These are phyloP conservation scores for Pseudomyrmex dendroicus DNA, from an alignment of 1,140 invertebrate genomes.

Conservation along the genomic window DNA sequence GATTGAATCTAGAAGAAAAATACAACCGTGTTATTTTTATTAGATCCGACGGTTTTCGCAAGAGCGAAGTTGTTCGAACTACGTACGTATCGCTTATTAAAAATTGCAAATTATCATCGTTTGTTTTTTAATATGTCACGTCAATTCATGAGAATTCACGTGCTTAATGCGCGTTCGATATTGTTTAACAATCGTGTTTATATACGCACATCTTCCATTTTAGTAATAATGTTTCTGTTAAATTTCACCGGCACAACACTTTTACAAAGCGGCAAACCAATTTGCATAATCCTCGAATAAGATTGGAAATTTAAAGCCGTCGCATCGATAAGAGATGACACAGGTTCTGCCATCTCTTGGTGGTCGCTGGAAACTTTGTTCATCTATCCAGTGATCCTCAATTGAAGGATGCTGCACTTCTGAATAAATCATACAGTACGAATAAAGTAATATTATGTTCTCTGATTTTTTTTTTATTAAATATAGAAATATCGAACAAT, in stretches of 20 bases:
- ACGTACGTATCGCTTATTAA: not conserved
- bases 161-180: no score
- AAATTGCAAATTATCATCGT: not conserved
- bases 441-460: not conserved
- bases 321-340: slow-evolving; percentile 27
- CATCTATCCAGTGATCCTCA: slow-evolving; percentile 66
- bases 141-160: no score
- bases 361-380: slow-evolving; percentile 54
- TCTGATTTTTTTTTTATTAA: not conserved
- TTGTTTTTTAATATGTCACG: not conserved
- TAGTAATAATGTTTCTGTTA: not conserved
- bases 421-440: not conserved
- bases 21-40: slow-evolving; percentile 43
- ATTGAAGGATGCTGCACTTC: slow-evolving; percentile 20
- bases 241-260: not conserved
- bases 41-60: slow-evolving; percentile 25
- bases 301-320: slow-evolving; percentile 49
- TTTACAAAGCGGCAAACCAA: slow-evolving; percentile 32
- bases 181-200: not conserved
- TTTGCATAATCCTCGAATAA: slow-evolving; percentile 59
- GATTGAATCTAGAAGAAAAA: slow-evolving; percentile 61
- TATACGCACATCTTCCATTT: not conserved
- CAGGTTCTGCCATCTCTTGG: slow-evolving; percentile 75
- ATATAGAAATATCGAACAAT: not conserved
- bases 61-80: not conserved